A percentile compares a stretch with the other conserved stretches of the same genome.
phyloP scores from a whole-genome alignment of 2,113 vertebrate species.

The Xiphias gladius region DNA sequence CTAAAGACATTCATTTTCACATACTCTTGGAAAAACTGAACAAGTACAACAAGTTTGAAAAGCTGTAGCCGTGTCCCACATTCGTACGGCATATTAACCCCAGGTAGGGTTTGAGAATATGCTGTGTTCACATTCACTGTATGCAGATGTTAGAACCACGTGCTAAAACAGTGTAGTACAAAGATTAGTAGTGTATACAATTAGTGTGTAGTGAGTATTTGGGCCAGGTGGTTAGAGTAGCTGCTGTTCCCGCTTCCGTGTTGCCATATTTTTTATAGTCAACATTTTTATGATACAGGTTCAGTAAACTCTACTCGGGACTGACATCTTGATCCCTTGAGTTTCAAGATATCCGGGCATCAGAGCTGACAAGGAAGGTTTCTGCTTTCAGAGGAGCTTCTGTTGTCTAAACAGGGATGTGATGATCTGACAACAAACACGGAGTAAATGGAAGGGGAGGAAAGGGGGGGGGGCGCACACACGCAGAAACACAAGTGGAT shows the following conservation, averaged over 20 bases:
- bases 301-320: conserved; percentile 15
- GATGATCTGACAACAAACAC: conserved; percentile 70
- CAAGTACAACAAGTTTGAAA: too few species aligned
- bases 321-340: conserved; percentile 32
- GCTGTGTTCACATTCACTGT: too few species aligned
- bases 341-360: conserved; percentile 11
- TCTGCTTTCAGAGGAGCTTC: conserved; percentile 57
- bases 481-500: conserved; percentile 18
- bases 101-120: too few species aligned
- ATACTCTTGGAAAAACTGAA: too few species aligned
- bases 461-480: conserved; percentile 25
- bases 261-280: background rate
- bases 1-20: background rate
- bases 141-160: too few species aligned
- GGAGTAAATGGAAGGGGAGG: conserved; percentile 22
- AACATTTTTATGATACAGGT: background rate
- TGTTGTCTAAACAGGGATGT: conserved; percentile 79
- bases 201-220: too few species aligned
- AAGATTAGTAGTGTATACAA: too few species aligned
- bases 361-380: conserved; percentile 63
- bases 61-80: background rate
- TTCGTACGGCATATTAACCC: too few species aligned
- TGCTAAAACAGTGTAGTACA: background rate
- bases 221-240: background rate
- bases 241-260: background rate